phyloP scores from a whole-genome alignment of 2,888 invertebrate genomes.

The Calameuta pallipes region DNA sequence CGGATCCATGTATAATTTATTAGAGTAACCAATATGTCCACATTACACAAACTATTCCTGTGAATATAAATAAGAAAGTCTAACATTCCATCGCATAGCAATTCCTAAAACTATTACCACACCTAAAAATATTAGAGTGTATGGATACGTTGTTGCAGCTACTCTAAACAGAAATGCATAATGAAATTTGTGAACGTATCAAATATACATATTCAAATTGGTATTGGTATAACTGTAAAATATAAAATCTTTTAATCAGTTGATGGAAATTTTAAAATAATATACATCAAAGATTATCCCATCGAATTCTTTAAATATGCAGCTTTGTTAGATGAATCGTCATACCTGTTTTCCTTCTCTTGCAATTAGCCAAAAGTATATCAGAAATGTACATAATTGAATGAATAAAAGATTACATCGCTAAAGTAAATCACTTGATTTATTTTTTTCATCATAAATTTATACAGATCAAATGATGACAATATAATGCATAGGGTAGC shows the following conservation, averaged over 20 bases:
- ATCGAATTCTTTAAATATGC: neutral
- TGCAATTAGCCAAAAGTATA: neutral
- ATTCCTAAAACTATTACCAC: neutral
- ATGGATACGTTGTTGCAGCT: neutral
- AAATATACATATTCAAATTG: neutral
- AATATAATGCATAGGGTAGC: neutral
- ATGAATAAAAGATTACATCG: neutral
- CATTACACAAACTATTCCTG: neutral
- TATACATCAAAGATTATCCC: neutral
- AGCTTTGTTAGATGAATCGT: neutral
- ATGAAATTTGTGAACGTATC: slow-evolving; percentile 3
- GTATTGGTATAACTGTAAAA: neutral
- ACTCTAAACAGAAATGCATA: neutral
- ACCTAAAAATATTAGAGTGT: neutral
- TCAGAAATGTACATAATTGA: neutral
- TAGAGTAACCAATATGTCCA: slow-evolving; percentile 24
- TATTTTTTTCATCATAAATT: neutral
- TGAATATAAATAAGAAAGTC: neutral
- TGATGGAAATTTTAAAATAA: neutral
- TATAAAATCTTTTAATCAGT: neutral
- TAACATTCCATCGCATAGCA: neutral
- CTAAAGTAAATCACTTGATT: neutral
- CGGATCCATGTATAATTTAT: slow-evolving; percentile 29
- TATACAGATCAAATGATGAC: neutral
- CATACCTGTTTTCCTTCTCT: neutral